A percentile compares a stretch with the other conserved stretches of the same genome.
phyloP scores from a whole-genome alignment of 2,113 vertebrate species.

The Gadus chalcogrammus region DNA sequence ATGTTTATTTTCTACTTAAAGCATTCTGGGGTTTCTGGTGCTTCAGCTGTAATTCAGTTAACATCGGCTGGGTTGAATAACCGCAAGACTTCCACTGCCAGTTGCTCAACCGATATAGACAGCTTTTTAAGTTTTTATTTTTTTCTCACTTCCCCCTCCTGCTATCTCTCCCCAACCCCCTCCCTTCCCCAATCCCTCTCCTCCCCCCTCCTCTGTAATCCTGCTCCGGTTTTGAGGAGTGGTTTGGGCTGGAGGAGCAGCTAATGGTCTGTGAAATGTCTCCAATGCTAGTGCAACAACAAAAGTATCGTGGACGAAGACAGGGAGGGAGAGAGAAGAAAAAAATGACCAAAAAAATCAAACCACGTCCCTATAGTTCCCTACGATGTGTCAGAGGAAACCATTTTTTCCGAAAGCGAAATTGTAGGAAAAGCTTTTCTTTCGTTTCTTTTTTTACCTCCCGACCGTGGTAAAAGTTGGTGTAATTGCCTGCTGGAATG shows the following conservation, averaged over 20 bases:
- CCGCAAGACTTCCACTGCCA: no score
- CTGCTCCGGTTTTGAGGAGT: conserved; percentile 42
- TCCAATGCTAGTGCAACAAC: conserved; percentile 54
- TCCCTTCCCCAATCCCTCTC: background rate
- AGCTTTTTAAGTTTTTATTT: no score
- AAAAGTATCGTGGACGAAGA: conserved; percentile 14
- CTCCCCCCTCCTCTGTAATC: background rate
- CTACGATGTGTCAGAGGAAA: conserved; percentile 52
- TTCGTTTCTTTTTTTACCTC: conserved; percentile 1
- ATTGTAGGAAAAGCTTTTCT: conserved; percentile 49
- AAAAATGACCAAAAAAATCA: background rate
- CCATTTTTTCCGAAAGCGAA: conserved; percentile 59
- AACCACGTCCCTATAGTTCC: conserved; percentile 13
- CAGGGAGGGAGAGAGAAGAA: conserved; percentile 2
- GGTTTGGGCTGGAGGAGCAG: conserved; percentile 57
- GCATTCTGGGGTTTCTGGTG: no score
- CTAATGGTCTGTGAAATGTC: conserved; percentile 66
- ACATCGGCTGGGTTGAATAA: no score
- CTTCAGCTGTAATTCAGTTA: no score
- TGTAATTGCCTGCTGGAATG: conserved; percentile 48
- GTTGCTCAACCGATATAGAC: no score
- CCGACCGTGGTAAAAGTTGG: conserved; percentile 44
- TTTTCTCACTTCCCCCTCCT: no score
- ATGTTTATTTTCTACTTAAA: no score
- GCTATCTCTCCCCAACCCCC: background rate